Percentiles rank a stretch among this genome's conserved stretches.
Conservation (phyloP, 2,888 invertebrate species). For the Lithophane semibrunnea region DNA sequence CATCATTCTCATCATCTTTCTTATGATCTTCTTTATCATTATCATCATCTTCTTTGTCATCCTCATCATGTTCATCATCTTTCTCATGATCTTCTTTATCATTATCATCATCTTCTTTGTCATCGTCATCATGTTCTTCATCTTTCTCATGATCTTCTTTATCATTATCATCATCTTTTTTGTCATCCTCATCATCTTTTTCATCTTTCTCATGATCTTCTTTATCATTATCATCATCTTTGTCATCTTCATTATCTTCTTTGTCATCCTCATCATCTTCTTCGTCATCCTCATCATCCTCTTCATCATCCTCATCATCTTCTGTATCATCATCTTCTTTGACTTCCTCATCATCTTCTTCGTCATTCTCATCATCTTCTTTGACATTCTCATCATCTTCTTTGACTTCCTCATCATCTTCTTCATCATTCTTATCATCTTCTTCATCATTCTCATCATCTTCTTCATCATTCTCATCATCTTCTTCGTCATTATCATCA, state of each 20-base stretch:
- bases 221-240: no score
- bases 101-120: background rate
- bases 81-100: background rate
- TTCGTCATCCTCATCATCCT: no score
- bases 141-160: background rate
- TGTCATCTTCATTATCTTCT: no score
- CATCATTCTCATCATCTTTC: background rate
- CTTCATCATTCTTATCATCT: background rate
- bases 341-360: no score
- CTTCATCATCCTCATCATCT: background rate
- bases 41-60: background rate
- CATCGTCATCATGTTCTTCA: fast-evolving
- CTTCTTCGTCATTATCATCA: background rate
- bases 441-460: background rate
- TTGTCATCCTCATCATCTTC: no score
- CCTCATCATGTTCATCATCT: background rate
- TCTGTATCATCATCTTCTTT: no score
- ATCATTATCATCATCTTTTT: background rate
- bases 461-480: no score
- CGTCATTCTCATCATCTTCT: no score
- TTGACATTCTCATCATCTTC: no score
- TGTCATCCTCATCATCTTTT: background rate
- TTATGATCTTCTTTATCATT: no score
- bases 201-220: no score
- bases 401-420: background rate